Evolutionary conservation across 2,888 invertebrate genomes (phyloP).

Genomic region (Zaprionus bogoriensis): DNA sequence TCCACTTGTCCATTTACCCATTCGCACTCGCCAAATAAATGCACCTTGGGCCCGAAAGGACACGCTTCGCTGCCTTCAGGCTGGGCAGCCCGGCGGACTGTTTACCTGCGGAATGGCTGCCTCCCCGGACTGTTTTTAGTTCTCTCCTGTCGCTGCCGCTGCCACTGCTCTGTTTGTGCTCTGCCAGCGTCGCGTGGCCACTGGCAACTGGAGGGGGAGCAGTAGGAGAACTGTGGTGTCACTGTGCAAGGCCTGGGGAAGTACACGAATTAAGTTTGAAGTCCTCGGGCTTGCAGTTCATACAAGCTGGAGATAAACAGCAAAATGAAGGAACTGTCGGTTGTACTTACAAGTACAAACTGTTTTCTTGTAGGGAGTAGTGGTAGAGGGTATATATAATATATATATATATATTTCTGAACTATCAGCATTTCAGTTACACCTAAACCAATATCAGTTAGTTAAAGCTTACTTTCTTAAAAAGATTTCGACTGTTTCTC

Average conservation of each 20-base stretch:
- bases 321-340: neutral
- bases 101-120: constrained; percentile 6
- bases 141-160: neutral
- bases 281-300: constrained; percentile 3
- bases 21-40: constrained; percentile 46
- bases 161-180: neutral
- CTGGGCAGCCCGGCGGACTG: neutral
- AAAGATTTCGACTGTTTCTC: too few relatives aligned
- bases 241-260: neutral
- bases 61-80: constrained; percentile 16
- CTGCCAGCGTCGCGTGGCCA: neutral
- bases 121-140: neutral
- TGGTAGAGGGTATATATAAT: neutral
- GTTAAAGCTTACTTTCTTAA: too few relatives aligned
- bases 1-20: constrained; percentile 29
- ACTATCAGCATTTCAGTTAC: neutral
- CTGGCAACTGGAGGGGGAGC: neutral
- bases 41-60: constrained; percentile 15
- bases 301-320: constrained; percentile 6
- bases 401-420: neutral
- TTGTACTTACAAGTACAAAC: neutral
- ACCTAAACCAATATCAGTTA: too few relatives aligned
- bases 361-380: neutral
- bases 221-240: neutral
- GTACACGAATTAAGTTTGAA: constrained; percentile 5